Evolutionary conservation across 1,140 invertebrate genomes (phyloP), one percentile per base, ranked within the genome.

Genomic region (Halesus radiatus): DNA sequence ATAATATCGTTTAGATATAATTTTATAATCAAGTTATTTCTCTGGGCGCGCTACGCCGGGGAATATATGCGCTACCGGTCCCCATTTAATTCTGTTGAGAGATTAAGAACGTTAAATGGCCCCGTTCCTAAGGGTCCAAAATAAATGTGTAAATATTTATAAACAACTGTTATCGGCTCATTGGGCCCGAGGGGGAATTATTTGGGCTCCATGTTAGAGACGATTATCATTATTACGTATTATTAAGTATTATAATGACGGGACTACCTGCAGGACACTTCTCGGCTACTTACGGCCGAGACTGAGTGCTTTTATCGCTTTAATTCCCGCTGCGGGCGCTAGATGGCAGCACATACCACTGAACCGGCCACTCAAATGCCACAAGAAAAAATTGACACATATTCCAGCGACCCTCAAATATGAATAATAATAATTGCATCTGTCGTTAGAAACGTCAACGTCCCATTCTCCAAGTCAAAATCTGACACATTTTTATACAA

Each of bases 211-310:
- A 70, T 68, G 79, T 80, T 78, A 73, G 58, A 37, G 62, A 80
- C 80, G 76, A 83, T 83, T 80, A 83, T 79, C 79, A 83, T 83
- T 80, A 83, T 83, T 83, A 80, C 76, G 79, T 83, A 83, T 83
- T 83, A 83, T 83, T 83, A 83, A 76, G 81, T 75, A 80, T 83
- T 83, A 80, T 83, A 83, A 83, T 83, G 79, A 70, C 74, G 77
- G 52, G 73, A 80, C 78, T 80, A 80, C 78, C 81, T 77, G 80
- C 58, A 77, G 70, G 81, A 82, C 81, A 76, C 64, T 68, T 75
- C 45, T 26, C 45, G 52, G 72, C 75, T 77, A 64, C 75, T 76
- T 76, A 52, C 50, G 10, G 18, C 54, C 16, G 6, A 56, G 52
- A n/a, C 66, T 0, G 29, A 22, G 22, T 56, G 50, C 22, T 74